Evolutionary conservation across 2,797 vertebrate genomes (phyloP), one percentile per base, ranked within the genome.

Genomic region (Amphiprion clarkii): DNA sequence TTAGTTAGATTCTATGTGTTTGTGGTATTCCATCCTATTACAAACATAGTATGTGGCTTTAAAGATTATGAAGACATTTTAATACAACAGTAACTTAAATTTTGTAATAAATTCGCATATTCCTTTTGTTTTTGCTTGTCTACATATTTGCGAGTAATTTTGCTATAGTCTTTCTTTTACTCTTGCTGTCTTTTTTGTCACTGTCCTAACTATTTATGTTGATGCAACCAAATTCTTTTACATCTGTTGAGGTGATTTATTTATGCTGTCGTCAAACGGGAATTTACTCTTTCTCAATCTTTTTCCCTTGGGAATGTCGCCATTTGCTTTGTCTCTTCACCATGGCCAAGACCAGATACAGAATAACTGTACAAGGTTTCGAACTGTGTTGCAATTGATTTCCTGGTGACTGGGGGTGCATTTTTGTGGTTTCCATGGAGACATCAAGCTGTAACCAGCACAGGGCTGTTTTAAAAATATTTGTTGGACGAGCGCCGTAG

Each of bases 381-480:
- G 62, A 71, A 85, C 51, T 75, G 83, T 84, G 78, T 78, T 80
- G 72, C 75, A 87, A 86, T 65, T 65, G 71, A 79, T 82, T 87
- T 89, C 76, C 76, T 75, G 69, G 56, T 58, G 83, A 86, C 82
- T 76, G 48, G 46, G 65, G 58, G 46, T 76, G 75, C 82, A 85
- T 90, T 90, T 87, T 87, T 84, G 69, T 48, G 78, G 88, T 85
- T 76, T 69, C 87, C 74, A 80, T 88, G 82, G 88, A 87, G 62
- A 90, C 55, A 63, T 87, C 68, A 82, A 76, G 19, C 65, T 78
- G 72, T 61, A 82, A 81, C 67, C 76, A 75, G 54, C 40, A 69
- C 33, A 67, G 59, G 51, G 40, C 29, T 76, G 79, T 73, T 64
- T 53, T 63, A 40, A 44, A 9, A 36, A 9, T 9, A 60, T 74